Evolutionary conservation across 2,888 invertebrate genomes (phyloP).

Genomic region (Sycophila texana): DNA sequence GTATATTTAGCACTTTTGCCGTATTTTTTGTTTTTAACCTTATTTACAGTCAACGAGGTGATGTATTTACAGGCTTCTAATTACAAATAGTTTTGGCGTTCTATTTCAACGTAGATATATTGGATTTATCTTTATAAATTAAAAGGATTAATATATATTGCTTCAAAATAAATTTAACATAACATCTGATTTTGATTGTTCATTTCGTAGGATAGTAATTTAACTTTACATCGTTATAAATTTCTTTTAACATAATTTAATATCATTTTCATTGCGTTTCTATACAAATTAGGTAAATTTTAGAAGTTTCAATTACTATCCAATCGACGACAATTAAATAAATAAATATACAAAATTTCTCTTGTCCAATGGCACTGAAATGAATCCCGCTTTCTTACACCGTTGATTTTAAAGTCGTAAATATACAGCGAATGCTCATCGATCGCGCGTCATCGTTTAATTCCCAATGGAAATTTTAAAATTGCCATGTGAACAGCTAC

Average conservation of each 20-base stretch:
- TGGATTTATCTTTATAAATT: neutral
- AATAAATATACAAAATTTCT: slow-evolving; percentile 19
- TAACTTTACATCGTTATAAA: neutral
- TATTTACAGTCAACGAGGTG: slow-evolving; percentile 51
- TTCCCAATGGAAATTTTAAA: neutral
- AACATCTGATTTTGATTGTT: slow-evolving; percentile 3
- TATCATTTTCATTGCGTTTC: no score
- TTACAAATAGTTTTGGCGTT: slow-evolving; percentile 31
- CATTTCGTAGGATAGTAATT: neutral
- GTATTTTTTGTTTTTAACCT: slow-evolving; percentile 36
- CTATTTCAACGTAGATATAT: neutral
- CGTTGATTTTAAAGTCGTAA: neutral
- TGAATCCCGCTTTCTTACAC: neutral
- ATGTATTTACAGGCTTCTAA: slow-evolving; percentile 26
- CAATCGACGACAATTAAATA: slow-evolving; percentile 5
- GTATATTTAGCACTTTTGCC: neutral
- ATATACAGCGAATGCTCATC: slow-evolving; percentile 10
- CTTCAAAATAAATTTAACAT: neutral
- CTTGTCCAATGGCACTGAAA: slow-evolving; percentile 41
- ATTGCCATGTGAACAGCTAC: neutral
- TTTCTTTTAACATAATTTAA: neutral
- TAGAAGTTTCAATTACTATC: slow-evolving; percentile 8
- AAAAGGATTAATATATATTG: no score
- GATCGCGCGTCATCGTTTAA: neutral
- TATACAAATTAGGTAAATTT: neutral